Base-by-base conservation (phyloP, 2,113 vertebrate genomes). In the Vulpes lagopus region DNA sequence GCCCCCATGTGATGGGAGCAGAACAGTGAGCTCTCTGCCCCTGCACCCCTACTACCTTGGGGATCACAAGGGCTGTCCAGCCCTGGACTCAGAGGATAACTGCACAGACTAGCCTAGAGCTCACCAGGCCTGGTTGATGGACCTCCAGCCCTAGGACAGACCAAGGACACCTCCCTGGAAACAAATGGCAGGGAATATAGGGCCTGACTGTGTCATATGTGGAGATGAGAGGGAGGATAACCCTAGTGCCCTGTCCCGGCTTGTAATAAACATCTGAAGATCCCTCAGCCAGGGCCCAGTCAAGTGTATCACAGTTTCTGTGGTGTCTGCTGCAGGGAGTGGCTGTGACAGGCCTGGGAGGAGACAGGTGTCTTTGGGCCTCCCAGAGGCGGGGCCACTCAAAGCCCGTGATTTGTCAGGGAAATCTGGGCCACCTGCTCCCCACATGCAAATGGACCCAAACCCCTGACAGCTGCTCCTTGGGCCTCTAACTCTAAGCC, bases 391-490 rank as follows among this genome's bases (percentile, higher is more conserved):
- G 1, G 91, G 64, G 89, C 87, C 30, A 0, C 59, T 65, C 2
- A 14, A 27, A 59, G 79, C 49, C 81, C 51, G 64, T 87, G 90
- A 97, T 98, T 98, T 98, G 97, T 97, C 94, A 98, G 96, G 98
- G 96, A 97, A 98, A 97, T 98, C 97, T 94, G 83, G 11, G 94
- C 88, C 96, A 97, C 96, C 96, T 98, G 97, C 87, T 97, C 30
- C 80, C 90, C 59, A 93, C 83, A 96, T 96, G 97, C 98, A 98
- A 97, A 97, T 95, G 1, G 17, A 22, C 86, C 55, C 79, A 51
- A 30, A 57, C 57, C 88, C 35, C 78, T 43, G 83, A 71, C 97
- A 96, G 94, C 96, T 93, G 92, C 94, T 79, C 71, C 88, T 76
- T 78, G 43, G 85, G 82, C 85, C 94, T 94, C 93, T 7, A 22